These are phyloP conservation scores for Panagrolaimus sp. DNA, from an alignment of 1,140 invertebrate species.

Conservation along the genomic window DNA sequence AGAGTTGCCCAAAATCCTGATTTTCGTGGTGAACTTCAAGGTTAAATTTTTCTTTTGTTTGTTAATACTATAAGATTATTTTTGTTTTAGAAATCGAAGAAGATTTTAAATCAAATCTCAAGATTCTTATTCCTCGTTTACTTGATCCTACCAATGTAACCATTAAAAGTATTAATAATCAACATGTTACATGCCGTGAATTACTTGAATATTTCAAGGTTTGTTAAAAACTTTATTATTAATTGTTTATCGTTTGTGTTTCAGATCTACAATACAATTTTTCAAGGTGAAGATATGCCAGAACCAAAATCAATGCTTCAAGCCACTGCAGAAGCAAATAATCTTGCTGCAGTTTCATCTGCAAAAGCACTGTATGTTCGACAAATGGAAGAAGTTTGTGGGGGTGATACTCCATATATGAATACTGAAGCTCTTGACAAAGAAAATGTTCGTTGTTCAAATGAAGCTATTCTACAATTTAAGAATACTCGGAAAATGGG, in stretches of 20 bases:
- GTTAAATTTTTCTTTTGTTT: slow-evolving; percentile 62
- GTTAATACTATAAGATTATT: background rate
- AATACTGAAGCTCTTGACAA: slow-evolving; percentile 44
- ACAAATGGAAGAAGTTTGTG: slow-evolving; percentile 73
- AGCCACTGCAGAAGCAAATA: slow-evolving; percentile 97
- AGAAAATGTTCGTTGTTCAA: slow-evolving; percentile 46
- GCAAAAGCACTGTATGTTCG: slow-evolving; percentile 84
- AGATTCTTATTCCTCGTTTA: slow-evolving; percentile 78
- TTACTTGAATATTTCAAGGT: slow-evolving; percentile 88
- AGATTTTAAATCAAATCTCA: slow-evolving; percentile 82
- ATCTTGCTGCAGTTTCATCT: slow-evolving; percentile 81
- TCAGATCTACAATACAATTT: slow-evolving; percentile 82
- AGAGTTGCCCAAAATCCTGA: slow-evolving; percentile 89
- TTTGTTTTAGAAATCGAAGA: slow-evolving; percentile 74
- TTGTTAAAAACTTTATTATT: too few relatives aligned
- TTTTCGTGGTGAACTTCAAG: slow-evolving; percentile 82
- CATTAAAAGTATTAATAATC: slow-evolving; percentile 89
- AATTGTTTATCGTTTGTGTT: too few relatives aligned
- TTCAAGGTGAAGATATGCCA: slow-evolving; percentile 85
- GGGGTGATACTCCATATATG: slow-evolving; percentile 56
- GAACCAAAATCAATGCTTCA: slow-evolving; percentile 98
- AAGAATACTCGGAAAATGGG: slow-evolving; percentile 57
- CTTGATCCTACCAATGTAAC: slow-evolving; percentile 83
- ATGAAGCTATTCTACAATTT: slow-evolving; percentile 46
- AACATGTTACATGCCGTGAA: slow-evolving; percentile 82